phyloP scores from a whole-genome alignment of 2,113 vertebrate species.

The Brachyhypopomus occidentalis region DNA sequence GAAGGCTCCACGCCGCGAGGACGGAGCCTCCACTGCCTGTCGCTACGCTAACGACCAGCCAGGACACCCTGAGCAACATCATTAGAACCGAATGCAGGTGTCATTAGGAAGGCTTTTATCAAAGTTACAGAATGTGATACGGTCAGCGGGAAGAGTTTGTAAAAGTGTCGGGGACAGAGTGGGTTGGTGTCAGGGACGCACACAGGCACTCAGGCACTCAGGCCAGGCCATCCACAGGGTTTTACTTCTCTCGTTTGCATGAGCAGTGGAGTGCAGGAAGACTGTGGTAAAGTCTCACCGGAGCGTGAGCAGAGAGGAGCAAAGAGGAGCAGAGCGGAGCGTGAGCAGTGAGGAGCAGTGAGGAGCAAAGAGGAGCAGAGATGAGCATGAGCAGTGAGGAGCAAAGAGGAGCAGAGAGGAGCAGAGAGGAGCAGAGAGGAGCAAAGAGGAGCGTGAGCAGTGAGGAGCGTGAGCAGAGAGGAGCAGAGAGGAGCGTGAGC shows the following conservation, averaged over 20 bases:
- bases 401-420: no score
- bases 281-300: no score
- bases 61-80: slow-evolving; percentile 44
- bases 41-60: slow-evolving; percentile 33
- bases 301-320: not conserved
- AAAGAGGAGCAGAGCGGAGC: no score
- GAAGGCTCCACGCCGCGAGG: not conserved
- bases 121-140: slow-evolving; percentile 55
- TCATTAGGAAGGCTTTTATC: slow-evolving; percentile 54
- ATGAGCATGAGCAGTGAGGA: no score
- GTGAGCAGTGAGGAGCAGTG: no score
- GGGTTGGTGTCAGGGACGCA: not conserved
- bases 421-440: no score
- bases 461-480: no score
- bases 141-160: slow-evolving; percentile 52
- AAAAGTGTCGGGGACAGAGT: slow-evolving; percentile 33
- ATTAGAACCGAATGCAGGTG: slow-evolving; percentile 43
- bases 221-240: slow-evolving; percentile 29
- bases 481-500: no score
- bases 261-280: slow-evolving; percentile 1
- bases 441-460: no score
- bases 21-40: not conserved
- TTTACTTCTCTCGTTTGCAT: slow-evolving; percentile 26
- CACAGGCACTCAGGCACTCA: no score
- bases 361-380: no score